phyloP scores from a whole-genome alignment of 2,888 invertebrate genomes.

The Leptopterna dolabrata region DNA sequence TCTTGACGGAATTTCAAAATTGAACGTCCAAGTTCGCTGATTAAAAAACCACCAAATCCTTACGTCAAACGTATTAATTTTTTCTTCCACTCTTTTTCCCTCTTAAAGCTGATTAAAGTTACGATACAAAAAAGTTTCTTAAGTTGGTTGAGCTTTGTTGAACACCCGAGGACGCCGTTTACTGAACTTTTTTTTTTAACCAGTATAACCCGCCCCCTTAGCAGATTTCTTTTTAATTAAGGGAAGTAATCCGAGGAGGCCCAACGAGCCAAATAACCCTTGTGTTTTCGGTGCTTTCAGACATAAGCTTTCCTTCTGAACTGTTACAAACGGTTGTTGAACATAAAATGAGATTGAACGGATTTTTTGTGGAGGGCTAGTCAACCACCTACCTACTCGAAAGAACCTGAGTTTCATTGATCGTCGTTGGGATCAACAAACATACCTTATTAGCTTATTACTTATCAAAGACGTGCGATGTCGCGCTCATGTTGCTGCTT shows the following conservation, averaged over 20 bases:
- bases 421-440: too few relatives aligned
- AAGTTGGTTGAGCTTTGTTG: not conserved
- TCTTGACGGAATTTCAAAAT: not conserved
- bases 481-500: too few relatives aligned
- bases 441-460: too few relatives aligned
- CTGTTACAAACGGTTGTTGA: too few relatives aligned
- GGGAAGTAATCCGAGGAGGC: constrained; percentile 8
- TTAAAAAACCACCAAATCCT: not conserved
- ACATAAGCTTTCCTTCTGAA: too few relatives aligned
- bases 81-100: not conserved
- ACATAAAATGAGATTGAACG: too few relatives aligned
- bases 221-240: constrained; percentile 8
- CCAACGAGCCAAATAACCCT: not conserved
- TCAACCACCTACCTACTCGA: too few relatives aligned
- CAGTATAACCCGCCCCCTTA: not conserved
- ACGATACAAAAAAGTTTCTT: not conserved
- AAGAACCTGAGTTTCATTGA: too few relatives aligned
- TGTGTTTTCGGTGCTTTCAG: not conserved
- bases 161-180: not conserved
- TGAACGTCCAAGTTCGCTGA: not conserved
- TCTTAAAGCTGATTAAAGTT: not conserved
- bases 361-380: too few relatives aligned
- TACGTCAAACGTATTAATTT: not conserved
- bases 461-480: too few relatives aligned
- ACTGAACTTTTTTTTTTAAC: not conserved